A percentile compares a stretch with the other conserved stretches of the same genome.
These are phyloP conservation scores for Acestrorhynchus altus DNA, from an alignment of 2,797 vertebrate species.

Conservation along the genomic window DNA sequence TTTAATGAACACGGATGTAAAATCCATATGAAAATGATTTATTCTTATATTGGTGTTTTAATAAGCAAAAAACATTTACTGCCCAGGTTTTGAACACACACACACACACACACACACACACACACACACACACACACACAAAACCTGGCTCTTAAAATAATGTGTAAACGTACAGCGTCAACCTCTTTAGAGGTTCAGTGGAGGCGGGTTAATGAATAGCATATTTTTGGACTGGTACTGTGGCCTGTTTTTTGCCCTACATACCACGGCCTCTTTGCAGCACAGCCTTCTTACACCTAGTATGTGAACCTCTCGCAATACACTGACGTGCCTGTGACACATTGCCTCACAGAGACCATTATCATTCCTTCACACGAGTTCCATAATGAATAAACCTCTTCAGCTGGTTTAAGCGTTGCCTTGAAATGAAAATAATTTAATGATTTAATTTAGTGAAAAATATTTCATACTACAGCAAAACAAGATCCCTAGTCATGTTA, in stretches of 20 bases:
- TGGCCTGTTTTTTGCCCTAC: slow-evolving; percentile 45
- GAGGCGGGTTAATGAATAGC: slow-evolving; percentile 3
- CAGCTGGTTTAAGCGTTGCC: too few relatives aligned
- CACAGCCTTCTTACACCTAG: neutral
- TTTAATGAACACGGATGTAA: too few relatives aligned
- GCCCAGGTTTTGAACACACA: too few relatives aligned
- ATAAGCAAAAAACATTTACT: too few relatives aligned
- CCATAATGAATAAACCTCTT: neutral
- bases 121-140: too few relatives aligned
- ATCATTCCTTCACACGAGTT: neutral
- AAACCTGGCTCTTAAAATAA: too few relatives aligned
- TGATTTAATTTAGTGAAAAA: too few relatives aligned
- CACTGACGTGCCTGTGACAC: neutral
- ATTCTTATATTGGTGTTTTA: too few relatives aligned
- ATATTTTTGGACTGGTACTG: slow-evolving; percentile 49
- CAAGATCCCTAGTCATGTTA: neutral
- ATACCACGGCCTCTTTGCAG: slow-evolving; percentile 47
- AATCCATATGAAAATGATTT: too few relatives aligned
- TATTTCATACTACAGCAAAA: neutral
- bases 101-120: too few relatives aligned
- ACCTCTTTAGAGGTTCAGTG: neutral
- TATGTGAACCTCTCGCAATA: neutral
- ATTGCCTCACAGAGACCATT: neutral
- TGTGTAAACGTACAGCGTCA: neutral
- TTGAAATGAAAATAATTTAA: too few relatives aligned